phyloP scores from a whole-genome alignment of 2,113 vertebrate species.

The Triplophysa rosa region DNA sequence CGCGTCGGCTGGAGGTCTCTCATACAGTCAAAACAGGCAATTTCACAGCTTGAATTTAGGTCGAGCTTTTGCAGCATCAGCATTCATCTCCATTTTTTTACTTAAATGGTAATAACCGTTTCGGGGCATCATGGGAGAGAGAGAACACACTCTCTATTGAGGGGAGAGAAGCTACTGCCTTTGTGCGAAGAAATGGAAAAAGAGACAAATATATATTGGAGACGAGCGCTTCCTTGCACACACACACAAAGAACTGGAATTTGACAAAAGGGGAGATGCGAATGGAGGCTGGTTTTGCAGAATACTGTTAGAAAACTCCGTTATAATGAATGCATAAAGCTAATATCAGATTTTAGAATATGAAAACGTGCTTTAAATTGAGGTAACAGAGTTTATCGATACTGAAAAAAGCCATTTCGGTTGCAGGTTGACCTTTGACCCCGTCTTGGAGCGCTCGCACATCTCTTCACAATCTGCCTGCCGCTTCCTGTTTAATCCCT shows the following conservation, averaged over 20 bases:
- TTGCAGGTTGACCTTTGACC: conserved; percentile 42
- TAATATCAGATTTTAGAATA: conserved; percentile 19
- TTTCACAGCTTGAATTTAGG: conserved; percentile 54
- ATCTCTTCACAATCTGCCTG: neutral
- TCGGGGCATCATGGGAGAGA: conserved; percentile 41
- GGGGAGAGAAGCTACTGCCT: conserved; percentile 34
- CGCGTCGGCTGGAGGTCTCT: conserved; percentile 51
- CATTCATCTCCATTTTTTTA: conserved; percentile 47
- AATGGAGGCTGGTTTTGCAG: conserved; percentile 36
- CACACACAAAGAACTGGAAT: conserved; percentile 32
- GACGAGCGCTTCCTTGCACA: conserved; percentile 43
- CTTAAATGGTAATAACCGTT: conserved; percentile 56
- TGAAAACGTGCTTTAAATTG: conserved; percentile 30
- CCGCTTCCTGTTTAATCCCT: neutral
- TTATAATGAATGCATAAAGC: neutral
- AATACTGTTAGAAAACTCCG: conserved; percentile 20
- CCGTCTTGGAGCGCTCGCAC: neutral
- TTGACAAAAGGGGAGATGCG: conserved; percentile 37
- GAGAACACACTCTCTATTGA: conserved; percentile 16
- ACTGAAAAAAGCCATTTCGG: conserved; percentile 39
- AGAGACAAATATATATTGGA: conserved; percentile 20
- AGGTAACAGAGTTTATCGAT: neutral
- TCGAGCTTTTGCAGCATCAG: conserved; percentile 55
- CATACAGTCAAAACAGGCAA: conserved; percentile 53
- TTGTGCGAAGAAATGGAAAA: conserved; percentile 48